Percentiles rank a stretch among this genome's conserved stretches.
Evolutionary conservation across 1,140 invertebrate genomes (phyloP).

Genomic region (Formica selysi): DNA sequence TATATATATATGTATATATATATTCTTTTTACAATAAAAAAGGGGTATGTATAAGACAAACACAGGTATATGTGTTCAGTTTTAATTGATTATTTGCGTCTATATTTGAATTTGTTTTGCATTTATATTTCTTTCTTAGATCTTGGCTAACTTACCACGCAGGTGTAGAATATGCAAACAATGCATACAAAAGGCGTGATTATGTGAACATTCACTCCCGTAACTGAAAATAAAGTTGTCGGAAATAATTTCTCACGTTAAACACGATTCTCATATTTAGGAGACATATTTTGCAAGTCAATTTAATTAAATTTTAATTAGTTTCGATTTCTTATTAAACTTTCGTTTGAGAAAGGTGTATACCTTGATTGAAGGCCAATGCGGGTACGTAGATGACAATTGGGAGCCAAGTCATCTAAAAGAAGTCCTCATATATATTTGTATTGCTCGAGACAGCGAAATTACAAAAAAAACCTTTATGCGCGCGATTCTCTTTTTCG

Average conservation of each 20-base stretch:
- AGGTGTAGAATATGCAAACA: slow-evolving; percentile 97
- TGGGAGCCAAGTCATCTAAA: slow-evolving; percentile 90
- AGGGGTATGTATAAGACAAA: not conserved
- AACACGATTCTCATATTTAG: not conserved
- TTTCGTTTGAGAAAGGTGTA: not conserved
- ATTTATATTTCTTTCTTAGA: not conserved
- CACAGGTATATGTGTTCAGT: not conserved
- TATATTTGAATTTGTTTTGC: not conserved
- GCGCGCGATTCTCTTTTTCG: not conserved
- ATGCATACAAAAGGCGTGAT: slow-evolving; percentile 94
- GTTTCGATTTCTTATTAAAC: slow-evolving; percentile 4
- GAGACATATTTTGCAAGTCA: not conserved
- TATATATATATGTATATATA: not conserved
- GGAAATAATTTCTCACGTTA: not conserved
- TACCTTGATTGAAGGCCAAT: slow-evolving; percentile 92
- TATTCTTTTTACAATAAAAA: not conserved
- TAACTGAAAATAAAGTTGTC: slow-evolving; percentile 89
- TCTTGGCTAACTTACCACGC: slow-evolving; percentile 89
- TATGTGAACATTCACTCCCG: slow-evolving; percentile 93
- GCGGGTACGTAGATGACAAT: slow-evolving; percentile 92
- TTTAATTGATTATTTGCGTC: not conserved
- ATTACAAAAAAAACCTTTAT: not conserved
- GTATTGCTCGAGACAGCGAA: not conserved
- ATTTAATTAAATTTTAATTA: not conserved
- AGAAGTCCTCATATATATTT: slow-evolving; percentile 78